Conservation (phyloP, 1,140 invertebrate genomes). For the Panulirus ornatus region DNA sequence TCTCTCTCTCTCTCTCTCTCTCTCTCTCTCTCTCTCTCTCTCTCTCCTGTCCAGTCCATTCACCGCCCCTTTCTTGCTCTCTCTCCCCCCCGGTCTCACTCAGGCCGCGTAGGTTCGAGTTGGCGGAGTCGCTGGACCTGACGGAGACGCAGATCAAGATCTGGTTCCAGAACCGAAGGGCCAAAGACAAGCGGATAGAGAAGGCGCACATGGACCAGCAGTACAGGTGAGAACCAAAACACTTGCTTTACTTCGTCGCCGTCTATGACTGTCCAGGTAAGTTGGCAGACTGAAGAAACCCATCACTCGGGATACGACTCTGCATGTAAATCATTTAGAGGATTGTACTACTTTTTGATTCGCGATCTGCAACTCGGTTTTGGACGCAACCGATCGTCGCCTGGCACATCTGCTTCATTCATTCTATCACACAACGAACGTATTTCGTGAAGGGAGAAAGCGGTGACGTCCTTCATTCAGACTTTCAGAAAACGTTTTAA, state of each 20-base stretch:
- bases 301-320: not conserved
- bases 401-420: no score
- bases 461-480: no score
- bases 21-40: no score
- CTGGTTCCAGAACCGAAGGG: conserved; percentile 97
- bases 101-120: conserved; percentile 85
- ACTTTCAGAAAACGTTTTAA: no score
- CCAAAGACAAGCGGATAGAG: conserved; percentile 97
- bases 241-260: not conserved
- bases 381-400: no score
- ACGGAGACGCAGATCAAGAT: conserved; percentile 96
- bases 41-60: no score
- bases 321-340: no score
- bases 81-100: not conserved
- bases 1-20: no score
- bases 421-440: no score
- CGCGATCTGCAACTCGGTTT: no score
- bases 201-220: conserved; percentile 97
- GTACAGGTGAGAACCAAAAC: conserved; percentile 90
- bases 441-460: no score
- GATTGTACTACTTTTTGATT: no score
- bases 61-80: not conserved
- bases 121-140: conserved; percentile 88
- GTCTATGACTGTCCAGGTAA: not conserved
- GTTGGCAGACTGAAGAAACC: not conserved